phyloP scores from a whole-genome alignment of 2,888 invertebrate species.

The Pegoplata infirma region DNA sequence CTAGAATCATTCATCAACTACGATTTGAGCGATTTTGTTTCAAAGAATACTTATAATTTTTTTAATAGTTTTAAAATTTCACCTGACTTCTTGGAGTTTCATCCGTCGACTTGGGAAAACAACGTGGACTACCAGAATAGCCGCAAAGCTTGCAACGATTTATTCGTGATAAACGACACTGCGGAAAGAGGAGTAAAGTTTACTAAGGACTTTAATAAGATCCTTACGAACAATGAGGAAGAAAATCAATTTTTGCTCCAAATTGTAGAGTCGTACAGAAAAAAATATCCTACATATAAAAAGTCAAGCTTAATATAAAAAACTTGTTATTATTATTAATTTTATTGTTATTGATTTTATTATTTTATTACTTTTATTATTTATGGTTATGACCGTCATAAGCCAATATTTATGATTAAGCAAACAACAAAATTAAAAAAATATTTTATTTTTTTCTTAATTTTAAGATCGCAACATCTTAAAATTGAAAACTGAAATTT shows the following conservation, averaged over 20 bases:
- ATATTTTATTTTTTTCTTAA: too few species aligned
- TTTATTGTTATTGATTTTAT: too few species aligned
- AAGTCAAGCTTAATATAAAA: not conserved
- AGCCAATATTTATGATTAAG: too few species aligned
- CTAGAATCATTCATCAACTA: not conserved
- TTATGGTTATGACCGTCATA: too few species aligned
- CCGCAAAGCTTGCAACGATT: constrained; percentile 8
- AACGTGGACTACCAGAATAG: constrained; percentile 1
- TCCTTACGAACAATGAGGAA: constrained; percentile 12
- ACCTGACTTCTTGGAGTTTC: not conserved
- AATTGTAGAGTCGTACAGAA: constrained; percentile 1
- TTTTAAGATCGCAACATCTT: too few species aligned
- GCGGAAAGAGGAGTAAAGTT: constrained; percentile 19
- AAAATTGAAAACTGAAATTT: too few species aligned
- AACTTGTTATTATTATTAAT: not conserved
- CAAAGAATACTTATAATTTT: not conserved
- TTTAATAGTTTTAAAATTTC: too few species aligned
- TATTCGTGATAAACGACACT: constrained; percentile 14
- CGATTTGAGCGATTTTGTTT: not conserved
- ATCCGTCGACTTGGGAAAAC: constrained; percentile 7
- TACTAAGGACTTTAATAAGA: not conserved
- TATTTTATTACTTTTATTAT: too few species aligned
- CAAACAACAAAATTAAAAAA: too few species aligned
- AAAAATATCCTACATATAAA: not conserved
- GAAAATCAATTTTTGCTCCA: constrained; percentile 19